These are phyloP conservation scores for Argopecten irradians DNA, from an alignment of 1,140 invertebrate species.

Conservation along the genomic window DNA sequence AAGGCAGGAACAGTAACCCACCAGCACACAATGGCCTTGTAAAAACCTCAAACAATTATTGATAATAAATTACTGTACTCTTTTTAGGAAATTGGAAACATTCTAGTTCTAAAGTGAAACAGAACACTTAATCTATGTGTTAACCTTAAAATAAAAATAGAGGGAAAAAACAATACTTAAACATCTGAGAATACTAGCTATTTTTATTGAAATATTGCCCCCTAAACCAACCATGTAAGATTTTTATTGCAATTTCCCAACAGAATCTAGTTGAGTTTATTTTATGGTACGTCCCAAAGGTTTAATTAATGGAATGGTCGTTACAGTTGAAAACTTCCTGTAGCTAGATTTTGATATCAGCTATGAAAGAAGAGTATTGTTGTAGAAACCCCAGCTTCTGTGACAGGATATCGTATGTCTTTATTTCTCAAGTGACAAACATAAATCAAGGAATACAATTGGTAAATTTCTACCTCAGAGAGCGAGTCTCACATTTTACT, in stretches of 20 bases:
- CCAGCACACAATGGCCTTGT: no score
- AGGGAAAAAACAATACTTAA: no score
- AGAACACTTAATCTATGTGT: no score
- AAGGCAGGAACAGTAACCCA: no score
- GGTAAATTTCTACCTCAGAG: slow-evolving; percentile 15
- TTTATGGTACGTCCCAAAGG: not conserved
- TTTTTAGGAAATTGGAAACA: no score
- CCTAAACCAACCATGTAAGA: not conserved
- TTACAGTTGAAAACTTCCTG: not conserved
- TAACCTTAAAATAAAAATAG: no score
- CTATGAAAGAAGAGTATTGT: not conserved
- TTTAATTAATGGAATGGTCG: not conserved
- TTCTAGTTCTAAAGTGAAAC: no score
- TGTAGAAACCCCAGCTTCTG: not conserved
- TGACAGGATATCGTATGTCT: not conserved
- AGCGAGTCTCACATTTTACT: slow-evolving; percentile 16
- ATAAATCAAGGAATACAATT: not conserved
- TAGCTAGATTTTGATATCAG: not conserved
- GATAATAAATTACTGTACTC: no score
- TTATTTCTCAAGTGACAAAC: not conserved
- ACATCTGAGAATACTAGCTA: no score
- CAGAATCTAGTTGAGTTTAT: not conserved
- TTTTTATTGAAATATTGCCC: not conserved
- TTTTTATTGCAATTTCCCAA: not conserved
- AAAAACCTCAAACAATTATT: no score